Evolutionary conservation across 1,140 invertebrate genomes (phyloP).

Genomic region (Zophobas atratus): DNA sequence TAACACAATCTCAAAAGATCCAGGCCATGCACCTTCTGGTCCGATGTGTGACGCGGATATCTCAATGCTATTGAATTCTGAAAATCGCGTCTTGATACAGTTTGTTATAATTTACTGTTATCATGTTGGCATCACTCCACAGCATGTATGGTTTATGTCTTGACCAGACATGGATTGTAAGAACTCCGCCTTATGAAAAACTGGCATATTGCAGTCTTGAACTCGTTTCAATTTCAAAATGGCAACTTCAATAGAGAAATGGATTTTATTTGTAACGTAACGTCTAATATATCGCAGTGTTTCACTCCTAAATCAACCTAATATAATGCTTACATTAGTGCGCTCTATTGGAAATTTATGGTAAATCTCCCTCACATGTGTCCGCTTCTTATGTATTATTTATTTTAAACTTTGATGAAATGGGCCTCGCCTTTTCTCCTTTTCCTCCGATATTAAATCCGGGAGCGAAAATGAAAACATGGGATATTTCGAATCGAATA

Average conservation of each 20-base stretch:
- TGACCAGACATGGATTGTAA: slow-evolving; percentile 56
- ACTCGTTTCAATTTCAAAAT: slow-evolving; percentile 61
- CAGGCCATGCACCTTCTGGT: too few species aligned
- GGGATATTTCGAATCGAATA: not conserved
- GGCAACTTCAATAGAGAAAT: slow-evolving; percentile 56
- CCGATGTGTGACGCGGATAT: too few species aligned
- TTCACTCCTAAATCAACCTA: slow-evolving; percentile 53
- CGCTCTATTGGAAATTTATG: slow-evolving; percentile 39
- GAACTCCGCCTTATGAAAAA: slow-evolving; percentile 59
- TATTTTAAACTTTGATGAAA: slow-evolving; percentile 36
- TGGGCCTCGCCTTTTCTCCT: not conserved
- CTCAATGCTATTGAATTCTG: too few species aligned
- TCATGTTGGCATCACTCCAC: slow-evolving; percentile 60
- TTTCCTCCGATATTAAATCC: slow-evolving; percentile 7
- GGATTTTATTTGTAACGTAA: slow-evolving; percentile 53
- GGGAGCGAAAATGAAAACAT: not conserved
- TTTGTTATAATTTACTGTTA: slow-evolving; percentile 55
- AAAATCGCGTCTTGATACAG: not conserved
- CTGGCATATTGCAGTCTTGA: slow-evolving; percentile 59
- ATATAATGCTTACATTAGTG: slow-evolving; percentile 59
- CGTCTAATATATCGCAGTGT: slow-evolving; percentile 40
- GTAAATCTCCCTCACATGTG: slow-evolving; percentile 27
- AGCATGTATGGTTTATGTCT: slow-evolving; percentile 59
- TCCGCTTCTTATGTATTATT: slow-evolving; percentile 33
- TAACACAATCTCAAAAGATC: too few species aligned